phyloP scores from a whole-genome alignment of 2,888 invertebrate species.

The Chromoteleia sp. region DNA sequence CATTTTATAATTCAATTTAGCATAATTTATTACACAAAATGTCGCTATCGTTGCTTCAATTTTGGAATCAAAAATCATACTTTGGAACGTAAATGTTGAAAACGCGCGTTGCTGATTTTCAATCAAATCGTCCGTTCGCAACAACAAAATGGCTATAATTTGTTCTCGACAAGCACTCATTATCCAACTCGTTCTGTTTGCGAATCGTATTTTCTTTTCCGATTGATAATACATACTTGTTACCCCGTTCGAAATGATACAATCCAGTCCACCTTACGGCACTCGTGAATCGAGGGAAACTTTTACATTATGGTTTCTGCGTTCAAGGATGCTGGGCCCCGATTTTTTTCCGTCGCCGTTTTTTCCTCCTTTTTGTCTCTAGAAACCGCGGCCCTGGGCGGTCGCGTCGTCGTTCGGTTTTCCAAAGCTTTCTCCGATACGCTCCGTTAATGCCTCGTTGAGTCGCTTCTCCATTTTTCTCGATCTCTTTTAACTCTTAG shows the following conservation, averaged over 20 bases:
- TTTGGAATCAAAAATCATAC: too few relatives aligned
- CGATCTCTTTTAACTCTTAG: slow-evolving; percentile 65
- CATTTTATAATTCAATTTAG: too few relatives aligned
- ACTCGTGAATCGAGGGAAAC: slow-evolving; percentile 20
- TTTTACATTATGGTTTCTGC: slow-evolving; percentile 8
- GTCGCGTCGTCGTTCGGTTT: slow-evolving; percentile 71
- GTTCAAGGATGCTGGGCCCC: slow-evolving; percentile 39
- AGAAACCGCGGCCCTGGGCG: slow-evolving; percentile 48
- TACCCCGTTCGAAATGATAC: slow-evolving; percentile 37
- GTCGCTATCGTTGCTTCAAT: too few relatives aligned
- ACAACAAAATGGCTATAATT: slow-evolving; percentile 37
- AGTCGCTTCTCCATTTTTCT: slow-evolving; percentile 76
- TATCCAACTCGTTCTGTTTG: slow-evolving; percentile 46
- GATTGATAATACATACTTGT: slow-evolving; percentile 56
- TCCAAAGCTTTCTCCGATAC: slow-evolving; percentile 82
- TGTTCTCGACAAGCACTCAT: slow-evolving; percentile 39
- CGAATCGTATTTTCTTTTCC: slow-evolving; percentile 41
- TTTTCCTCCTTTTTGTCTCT: slow-evolving; percentile 36
- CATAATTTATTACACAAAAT: too few relatives aligned
- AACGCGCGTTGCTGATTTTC: too few relatives aligned
- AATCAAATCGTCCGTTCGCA: too few relatives aligned
- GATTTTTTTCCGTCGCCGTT: slow-evolving; percentile 30
- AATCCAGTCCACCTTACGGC: slow-evolving; percentile 2
- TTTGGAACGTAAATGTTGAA: too few relatives aligned
- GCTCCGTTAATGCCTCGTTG: slow-evolving; percentile 81